These are phyloP conservation scores for Sebastes nivosus DNA, from an alignment of 2,797 vertebrate species.

Conservation along the genomic window DNA sequence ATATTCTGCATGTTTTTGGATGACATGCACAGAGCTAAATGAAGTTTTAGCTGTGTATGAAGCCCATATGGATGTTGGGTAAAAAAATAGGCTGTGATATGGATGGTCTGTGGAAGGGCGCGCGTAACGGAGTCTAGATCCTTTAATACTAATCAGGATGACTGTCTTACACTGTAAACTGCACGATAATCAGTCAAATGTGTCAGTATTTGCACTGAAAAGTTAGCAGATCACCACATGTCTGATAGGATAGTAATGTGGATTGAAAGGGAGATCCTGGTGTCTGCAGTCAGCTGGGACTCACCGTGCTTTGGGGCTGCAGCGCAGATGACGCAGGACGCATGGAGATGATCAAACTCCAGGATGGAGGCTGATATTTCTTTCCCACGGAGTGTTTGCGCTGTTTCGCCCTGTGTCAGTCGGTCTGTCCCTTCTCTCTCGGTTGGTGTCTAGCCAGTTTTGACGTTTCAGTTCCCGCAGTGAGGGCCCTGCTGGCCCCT, in stretches of 20 bases:
- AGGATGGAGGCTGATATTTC: not conserved
- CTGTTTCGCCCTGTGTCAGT: not conserved
- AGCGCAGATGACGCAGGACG: not conserved
- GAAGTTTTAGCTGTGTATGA: not conserved
- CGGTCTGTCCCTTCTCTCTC: not conserved
- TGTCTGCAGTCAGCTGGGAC: not conserved
- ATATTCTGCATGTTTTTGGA: not conserved
- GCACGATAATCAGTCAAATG: not conserved
- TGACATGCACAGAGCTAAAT: not conserved
- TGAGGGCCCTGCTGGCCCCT: not conserved
- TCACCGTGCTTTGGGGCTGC: not conserved
- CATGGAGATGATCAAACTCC: not conserved
- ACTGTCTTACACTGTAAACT: not conserved
- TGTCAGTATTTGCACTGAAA: not conserved
- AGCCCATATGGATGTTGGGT: conserved; percentile 21
- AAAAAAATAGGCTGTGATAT: not conserved
- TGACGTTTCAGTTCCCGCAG: not conserved
- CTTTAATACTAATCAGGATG: not conserved
- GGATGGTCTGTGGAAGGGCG: conserved; percentile 2
- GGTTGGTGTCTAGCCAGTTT: not conserved
- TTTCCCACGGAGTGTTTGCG: not conserved
- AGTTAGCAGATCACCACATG: not conserved
- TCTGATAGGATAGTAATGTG: not conserved
- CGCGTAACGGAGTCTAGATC: conserved; percentile 32
- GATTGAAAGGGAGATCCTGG: not conserved